Percentiles rank a stretch among this genome's conserved stretches.
These are phyloP conservation scores for Oriolus oriolus DNA, from an alignment of 2,113 vertebrate species.

Conservation along the genomic window DNA sequence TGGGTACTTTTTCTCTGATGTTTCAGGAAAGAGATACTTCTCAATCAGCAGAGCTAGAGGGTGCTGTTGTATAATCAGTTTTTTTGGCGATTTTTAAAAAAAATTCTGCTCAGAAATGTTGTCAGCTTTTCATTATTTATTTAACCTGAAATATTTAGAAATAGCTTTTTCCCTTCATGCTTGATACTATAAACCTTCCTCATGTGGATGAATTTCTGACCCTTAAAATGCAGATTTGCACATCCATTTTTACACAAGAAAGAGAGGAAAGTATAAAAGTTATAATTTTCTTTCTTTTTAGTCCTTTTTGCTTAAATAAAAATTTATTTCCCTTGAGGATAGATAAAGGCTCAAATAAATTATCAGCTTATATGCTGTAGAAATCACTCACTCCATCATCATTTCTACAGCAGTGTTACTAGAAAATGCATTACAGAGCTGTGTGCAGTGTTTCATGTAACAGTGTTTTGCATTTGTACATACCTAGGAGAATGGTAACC, in stretches of 20 bases:
- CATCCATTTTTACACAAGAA: background rate
- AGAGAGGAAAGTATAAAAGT: background rate
- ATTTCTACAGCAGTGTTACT: background rate
- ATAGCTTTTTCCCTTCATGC: background rate
- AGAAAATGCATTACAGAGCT: background rate
- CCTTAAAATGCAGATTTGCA: background rate
- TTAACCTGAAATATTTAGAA: background rate
- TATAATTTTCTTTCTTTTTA: background rate
- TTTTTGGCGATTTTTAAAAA: background rate
- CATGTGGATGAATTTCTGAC: background rate
- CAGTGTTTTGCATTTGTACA: background rate
- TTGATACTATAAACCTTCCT: background rate
- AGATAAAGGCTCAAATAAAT: background rate
- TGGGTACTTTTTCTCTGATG: background rate
- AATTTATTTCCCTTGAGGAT: background rate
- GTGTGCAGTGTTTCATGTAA: background rate
- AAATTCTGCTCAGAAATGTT: background rate
- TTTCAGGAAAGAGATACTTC: background rate
- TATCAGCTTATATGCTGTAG: background rate
- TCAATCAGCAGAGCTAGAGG: conserved; percentile 36
- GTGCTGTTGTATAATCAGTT: conserved; percentile 36
- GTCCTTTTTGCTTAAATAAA: background rate
- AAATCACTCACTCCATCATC: background rate
- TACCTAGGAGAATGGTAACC: background rate
- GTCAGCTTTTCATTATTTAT: background rate